Evolutionary conservation across 2,113 vertebrate species (phyloP).

Genomic region (Xenopus laevis): DNA sequence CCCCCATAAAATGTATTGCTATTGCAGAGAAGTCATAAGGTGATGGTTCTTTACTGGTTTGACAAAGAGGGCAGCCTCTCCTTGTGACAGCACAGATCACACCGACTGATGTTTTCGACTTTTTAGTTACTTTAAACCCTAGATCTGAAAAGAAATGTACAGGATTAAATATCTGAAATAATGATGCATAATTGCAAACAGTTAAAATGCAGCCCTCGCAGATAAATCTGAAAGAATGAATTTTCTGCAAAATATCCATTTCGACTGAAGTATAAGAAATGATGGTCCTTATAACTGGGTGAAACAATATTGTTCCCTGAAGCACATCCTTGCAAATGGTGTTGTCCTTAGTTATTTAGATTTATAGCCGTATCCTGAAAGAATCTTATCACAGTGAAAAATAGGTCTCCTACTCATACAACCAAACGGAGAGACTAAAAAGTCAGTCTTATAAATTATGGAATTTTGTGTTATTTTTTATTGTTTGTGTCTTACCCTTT

Average conservation of each 20-base stretch:
- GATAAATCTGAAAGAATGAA: background rate
- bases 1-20: too few relatives aligned
- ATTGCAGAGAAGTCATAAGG: too few relatives aligned
- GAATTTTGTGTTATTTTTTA: background rate
- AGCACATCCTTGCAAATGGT: background rate
- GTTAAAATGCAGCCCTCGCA: background rate
- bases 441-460: background rate
- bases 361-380: background rate
- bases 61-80: too few relatives aligned
- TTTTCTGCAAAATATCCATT: background rate
- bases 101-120: too few relatives aligned
- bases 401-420: background rate
- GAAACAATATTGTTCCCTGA: conserved; percentile 1
- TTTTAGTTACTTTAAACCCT: background rate
- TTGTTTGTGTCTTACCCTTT: background rate
- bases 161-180: background rate
- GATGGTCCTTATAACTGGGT: background rate
- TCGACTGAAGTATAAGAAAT: background rate
- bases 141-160: background rate
- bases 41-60: too few relatives aligned
- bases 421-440: background rate
- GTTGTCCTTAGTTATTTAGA: background rate
- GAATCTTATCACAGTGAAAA: background rate
- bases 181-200: background rate
- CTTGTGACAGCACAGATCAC: too few relatives aligned